A percentile compares a stretch with the other conserved stretches of the same genome.
phyloP scores from a whole-genome alignment of 2,888 invertebrate genomes.

The Ernsta delagoae region DNA sequence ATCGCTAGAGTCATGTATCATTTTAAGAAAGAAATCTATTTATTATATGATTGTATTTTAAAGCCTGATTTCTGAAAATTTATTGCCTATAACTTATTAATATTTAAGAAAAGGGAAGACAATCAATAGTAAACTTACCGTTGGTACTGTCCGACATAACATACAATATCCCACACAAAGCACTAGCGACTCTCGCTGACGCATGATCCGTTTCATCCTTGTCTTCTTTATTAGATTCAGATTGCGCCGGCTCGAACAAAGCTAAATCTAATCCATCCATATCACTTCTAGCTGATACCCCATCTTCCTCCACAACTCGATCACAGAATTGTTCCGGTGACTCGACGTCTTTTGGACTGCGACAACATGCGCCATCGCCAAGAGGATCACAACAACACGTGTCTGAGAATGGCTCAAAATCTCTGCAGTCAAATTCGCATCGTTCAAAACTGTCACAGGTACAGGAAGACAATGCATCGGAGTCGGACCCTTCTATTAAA shows the following conservation, averaged over 20 bases:
- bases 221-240: constrained; percentile 58
- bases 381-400: constrained; percentile 85
- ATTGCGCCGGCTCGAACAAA: constrained; percentile 86
- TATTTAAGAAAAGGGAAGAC: neutral
- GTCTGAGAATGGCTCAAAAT: constrained; percentile 86
- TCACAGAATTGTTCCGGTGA: constrained; percentile 78
- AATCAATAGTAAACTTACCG: constrained; percentile 61
- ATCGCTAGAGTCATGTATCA: too few relatives aligned
- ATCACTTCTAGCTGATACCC: constrained; percentile 80
- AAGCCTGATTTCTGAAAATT: too few relatives aligned
- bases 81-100: neutral
- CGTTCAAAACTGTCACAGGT: constrained; percentile 83
- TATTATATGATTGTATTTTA: too few relatives aligned
- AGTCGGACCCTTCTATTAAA: constrained; percentile 71
- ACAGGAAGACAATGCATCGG: constrained; percentile 83
- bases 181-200: constrained; percentile 53
- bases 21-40: too few relatives aligned
- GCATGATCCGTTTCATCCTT: constrained; percentile 50
- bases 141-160: constrained; percentile 62
- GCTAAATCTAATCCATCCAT: constrained; percentile 88
- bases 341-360: constrained; percentile 79
- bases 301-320: constrained; percentile 69
- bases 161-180: constrained; percentile 74
- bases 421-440: constrained; percentile 84
- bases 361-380: constrained; percentile 78